phyloP scores from a whole-genome alignment of 2,797 vertebrate species.

The Melanotaenia nigrans region DNA sequence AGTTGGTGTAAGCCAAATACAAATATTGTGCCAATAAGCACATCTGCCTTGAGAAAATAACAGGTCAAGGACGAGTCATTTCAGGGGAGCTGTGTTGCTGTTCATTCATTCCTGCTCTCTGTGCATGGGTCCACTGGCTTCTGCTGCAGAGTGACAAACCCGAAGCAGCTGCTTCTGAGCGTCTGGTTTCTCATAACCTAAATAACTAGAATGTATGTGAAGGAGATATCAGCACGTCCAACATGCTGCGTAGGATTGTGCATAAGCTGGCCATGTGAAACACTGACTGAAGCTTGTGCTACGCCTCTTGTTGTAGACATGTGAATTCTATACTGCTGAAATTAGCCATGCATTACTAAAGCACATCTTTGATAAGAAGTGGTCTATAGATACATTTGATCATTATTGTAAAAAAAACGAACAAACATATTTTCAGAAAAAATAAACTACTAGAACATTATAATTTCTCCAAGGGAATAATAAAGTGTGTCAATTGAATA shows the following conservation, averaged over 20 bases:
- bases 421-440: too few species aligned
- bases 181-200: slow-evolving; percentile 50
- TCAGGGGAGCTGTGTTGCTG: neutral
- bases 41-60: neutral
- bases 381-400: too few species aligned
- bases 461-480: too few species aligned
- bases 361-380: too few species aligned
- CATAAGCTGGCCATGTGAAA: slow-evolving; percentile 33
- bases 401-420: too few species aligned
- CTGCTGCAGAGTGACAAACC: slow-evolving; percentile 11
- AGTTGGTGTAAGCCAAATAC: neutral
- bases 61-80: neutral
- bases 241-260: neutral
- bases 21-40: neutral
- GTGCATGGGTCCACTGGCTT: neutral
- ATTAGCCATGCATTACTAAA: neutral
- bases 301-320: neutral
- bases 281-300: neutral
- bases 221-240: slow-evolving; percentile 10
- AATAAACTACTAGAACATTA: too few species aligned
- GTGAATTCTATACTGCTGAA: neutral
- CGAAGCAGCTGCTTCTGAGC: slow-evolving; percentile 50
- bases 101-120: neutral
- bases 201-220: slow-evolving; percentile 35
- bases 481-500: too few species aligned